Evolutionary conservation across 1,140 invertebrate genomes (phyloP).

Genomic region (Microplitis mediator): DNA sequence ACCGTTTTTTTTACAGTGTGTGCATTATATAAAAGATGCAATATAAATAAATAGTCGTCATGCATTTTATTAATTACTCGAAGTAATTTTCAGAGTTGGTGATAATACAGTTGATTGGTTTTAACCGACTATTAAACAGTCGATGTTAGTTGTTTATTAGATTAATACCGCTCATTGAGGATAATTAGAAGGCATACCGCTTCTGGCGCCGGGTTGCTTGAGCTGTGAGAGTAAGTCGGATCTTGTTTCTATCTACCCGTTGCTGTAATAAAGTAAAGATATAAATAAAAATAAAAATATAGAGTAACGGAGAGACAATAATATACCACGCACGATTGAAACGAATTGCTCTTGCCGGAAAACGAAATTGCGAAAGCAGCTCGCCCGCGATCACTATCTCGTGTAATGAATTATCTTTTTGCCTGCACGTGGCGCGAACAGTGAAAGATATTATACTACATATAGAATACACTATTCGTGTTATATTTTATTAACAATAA

Average conservation of each 20-base stretch:
- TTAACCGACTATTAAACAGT: not conserved
- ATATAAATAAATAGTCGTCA: too few relatives aligned
- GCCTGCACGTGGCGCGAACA: conserved; percentile 9
- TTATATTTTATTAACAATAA: not conserved
- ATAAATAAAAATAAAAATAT: conserved; percentile 29
- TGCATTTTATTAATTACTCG: too few relatives aligned
- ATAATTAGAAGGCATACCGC: conserved; percentile 41
- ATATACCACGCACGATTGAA: conserved; percentile 37
- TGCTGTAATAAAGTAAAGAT: conserved; percentile 20
- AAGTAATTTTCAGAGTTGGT: not conserved
- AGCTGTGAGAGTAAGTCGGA: not conserved
- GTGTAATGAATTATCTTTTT: conserved; percentile 27
- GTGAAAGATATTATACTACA: conserved; percentile 9
- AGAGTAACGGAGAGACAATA: conserved; percentile 15
- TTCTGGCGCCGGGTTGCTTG: conserved; percentile 27
- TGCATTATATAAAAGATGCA: too few relatives aligned
- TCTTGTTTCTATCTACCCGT: not conserved
- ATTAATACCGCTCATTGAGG: conserved; percentile 31
- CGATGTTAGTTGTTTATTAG: not conserved
- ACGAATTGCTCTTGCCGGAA: conserved; percentile 35
- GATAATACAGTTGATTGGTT: not conserved
- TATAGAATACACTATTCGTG: not conserved
- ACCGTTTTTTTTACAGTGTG: too few relatives aligned
- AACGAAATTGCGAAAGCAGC: conserved; percentile 35
- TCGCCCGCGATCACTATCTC: conserved; percentile 20